Base-by-base conservation (phyloP, 2,888 invertebrate species). In the Hartigia nigra region DNA sequence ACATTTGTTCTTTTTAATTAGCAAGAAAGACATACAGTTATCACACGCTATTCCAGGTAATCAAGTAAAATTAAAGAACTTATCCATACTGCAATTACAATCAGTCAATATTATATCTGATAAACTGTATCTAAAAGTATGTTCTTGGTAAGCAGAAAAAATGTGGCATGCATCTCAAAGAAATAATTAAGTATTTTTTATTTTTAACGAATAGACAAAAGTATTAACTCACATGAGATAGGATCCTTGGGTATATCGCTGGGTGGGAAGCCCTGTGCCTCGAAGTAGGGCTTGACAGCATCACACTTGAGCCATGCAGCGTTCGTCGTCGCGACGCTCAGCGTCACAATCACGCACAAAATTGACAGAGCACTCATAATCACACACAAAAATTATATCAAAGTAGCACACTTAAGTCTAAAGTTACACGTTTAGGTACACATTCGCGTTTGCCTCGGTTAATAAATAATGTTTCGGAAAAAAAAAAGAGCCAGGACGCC, bases 191-290 rank as follows among this genome's bases (percentile, higher is more conserved):
- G 39, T 39, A 23, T 39, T 9, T 23, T 55, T 0, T 9, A 23
- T 23, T 9, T 9, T 31, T 9, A 23, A 32, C 34, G 34, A 37
- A 31, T 34, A 81, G 34, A 82, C 36, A 79, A 80, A 81, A 78
- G 77, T 31, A 55, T 55, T 9, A 32, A 91, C 93, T 92, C 86
- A 93, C 93, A 93, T 88, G 92, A 92, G 78, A 92, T 92, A 34
- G 93, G 92, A 80, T 93, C 93, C 86, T 92, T 92, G 14, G 93
- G 93, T 86, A 93, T 92, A 75, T 93, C 93, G 69, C 89, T 91
- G 78, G 89, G 87, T 81, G 92, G 92, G 84, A 93, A 93, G 79
- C 93, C 93, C 79, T 93, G 91, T 31, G 91, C 86, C 86, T 92
- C 92, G 83, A 93, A 93, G 79, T 93, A 91, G 78, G 92, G 91